These are phyloP conservation scores for Nephrotoma guestfalica DNA, from an alignment of 2,888 invertebrate genomes.

Conservation along the genomic window DNA sequence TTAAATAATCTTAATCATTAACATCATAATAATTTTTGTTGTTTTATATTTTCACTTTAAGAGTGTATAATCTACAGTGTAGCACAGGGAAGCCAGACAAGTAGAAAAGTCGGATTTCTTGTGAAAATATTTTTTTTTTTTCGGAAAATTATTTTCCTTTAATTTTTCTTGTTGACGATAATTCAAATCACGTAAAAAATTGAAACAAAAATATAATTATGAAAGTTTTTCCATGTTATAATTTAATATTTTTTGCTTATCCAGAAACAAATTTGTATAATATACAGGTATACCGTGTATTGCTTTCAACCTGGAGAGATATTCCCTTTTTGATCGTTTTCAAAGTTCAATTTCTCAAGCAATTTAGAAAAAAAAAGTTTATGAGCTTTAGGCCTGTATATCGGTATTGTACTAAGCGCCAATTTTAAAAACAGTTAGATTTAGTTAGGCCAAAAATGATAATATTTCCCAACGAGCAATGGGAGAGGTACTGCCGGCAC, in stretches of 20 bases:
- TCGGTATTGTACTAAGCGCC: too few relatives aligned
- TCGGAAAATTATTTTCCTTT: background rate
- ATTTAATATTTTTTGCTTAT: background rate
- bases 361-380: too few relatives aligned
- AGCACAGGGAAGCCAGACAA: background rate
- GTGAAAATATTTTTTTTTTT: background rate
- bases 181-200: background rate
- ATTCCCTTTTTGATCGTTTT: too few relatives aligned
- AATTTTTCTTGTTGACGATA: background rate
- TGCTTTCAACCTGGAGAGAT: background rate
- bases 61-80: background rate
- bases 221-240: background rate
- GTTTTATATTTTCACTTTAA: background rate
- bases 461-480: too few relatives aligned
- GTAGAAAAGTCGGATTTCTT: background rate
- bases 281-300: background rate
- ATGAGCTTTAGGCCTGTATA: too few relatives aligned
- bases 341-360: too few relatives aligned
- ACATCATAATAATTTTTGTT: background rate
- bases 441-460: too few relatives aligned
- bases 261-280: background rate
- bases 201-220: background rate
- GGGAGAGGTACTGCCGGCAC: too few relatives aligned
- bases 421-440: too few relatives aligned
- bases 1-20: background rate